Evolutionary conservation across 2,797 vertebrate species (phyloP).

Genomic region (Trichosurus vulpecula): DNA sequence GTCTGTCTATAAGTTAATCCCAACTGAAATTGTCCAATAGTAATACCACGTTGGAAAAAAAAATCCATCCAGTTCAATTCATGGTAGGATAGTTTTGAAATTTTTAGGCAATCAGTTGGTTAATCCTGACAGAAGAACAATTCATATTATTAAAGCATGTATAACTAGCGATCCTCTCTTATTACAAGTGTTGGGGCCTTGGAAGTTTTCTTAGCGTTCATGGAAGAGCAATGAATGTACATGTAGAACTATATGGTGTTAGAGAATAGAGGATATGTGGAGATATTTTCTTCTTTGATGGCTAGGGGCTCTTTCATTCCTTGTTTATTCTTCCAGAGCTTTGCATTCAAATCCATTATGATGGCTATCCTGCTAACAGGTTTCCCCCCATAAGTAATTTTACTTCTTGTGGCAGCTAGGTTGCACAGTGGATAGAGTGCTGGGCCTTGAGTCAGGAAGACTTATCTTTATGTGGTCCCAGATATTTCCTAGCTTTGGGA

Average conservation of each 20-base stretch:
- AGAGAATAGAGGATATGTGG: background rate
- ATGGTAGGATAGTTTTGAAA: constrained; percentile 13
- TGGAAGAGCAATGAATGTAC: background rate
- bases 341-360: constrained; percentile 21
- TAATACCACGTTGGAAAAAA: constrained; percentile 1
- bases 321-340: constrained; percentile 41
- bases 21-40: constrained; percentile 29
- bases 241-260: constrained; percentile 10
- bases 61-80: constrained; percentile 16
- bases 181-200: background rate
- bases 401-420: background rate
- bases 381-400: background rate
- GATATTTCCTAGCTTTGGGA: background rate
- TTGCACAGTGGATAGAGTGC: background rate
- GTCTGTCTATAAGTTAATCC: background rate
- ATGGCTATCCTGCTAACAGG: background rate
- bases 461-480: too few relatives aligned
- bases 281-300: background rate
- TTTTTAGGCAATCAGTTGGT: background rate
- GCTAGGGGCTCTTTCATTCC: constrained; percentile 6
- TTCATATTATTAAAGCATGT: constrained; percentile 12
- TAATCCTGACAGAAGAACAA: constrained; percentile 5
- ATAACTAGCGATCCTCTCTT: background rate
- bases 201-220: constrained; percentile 7
- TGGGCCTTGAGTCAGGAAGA: background rate